Evolutionary conservation across 1,140 invertebrate species (phyloP).

Genomic region (Drosophila bocki): DNA sequence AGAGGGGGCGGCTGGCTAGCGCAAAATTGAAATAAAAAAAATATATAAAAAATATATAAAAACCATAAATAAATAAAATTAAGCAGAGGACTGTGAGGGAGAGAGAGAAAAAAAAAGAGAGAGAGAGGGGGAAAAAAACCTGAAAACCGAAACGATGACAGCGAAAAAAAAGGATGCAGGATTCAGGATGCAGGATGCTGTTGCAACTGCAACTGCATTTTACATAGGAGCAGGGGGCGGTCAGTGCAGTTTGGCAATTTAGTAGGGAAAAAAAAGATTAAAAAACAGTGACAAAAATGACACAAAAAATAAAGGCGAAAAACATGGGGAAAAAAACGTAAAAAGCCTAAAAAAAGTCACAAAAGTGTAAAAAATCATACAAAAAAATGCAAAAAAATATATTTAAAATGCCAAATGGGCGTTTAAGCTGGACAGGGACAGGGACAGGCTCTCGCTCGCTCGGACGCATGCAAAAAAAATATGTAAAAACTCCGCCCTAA

Average conservation of each 20-base stretch:
- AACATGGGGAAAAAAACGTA: constrained; percentile 17
- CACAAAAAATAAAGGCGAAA: constrained; percentile 34
- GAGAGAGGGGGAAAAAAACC: constrained; percentile 19
- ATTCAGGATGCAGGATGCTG: constrained; percentile 42
- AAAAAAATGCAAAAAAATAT: constrained; percentile 46
- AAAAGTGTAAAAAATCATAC: not conserved
- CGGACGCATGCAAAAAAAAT: constrained; percentile 72
- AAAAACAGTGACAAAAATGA: constrained; percentile 45
- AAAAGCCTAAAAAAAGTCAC: not conserved
- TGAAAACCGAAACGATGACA: constrained; percentile 47
- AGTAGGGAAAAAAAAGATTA: constrained; percentile 38
- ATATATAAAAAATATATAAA: constrained; percentile 61
- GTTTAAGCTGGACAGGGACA: constrained; percentile 17
- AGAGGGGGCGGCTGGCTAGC: constrained; percentile 1
- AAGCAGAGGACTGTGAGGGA: constrained; percentile 55
- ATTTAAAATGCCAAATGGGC: constrained; percentile 61
- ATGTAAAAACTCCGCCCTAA: constrained; percentile 84
- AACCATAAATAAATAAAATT: constrained; percentile 81
- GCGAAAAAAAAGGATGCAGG: constrained; percentile 37
- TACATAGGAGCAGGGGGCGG: constrained; percentile 53
- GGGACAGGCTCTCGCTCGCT: constrained; percentile 62
- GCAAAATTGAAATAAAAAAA: constrained; percentile 42
- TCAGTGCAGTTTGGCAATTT: constrained; percentile 76
- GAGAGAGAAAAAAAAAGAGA: constrained; percentile 31
- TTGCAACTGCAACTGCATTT: constrained; percentile 57